A percentile compares a stretch with the other conserved stretches of the same genome.
phyloP scores from a whole-genome alignment of 1,140 invertebrate species.

The Pantala flavescens region DNA sequence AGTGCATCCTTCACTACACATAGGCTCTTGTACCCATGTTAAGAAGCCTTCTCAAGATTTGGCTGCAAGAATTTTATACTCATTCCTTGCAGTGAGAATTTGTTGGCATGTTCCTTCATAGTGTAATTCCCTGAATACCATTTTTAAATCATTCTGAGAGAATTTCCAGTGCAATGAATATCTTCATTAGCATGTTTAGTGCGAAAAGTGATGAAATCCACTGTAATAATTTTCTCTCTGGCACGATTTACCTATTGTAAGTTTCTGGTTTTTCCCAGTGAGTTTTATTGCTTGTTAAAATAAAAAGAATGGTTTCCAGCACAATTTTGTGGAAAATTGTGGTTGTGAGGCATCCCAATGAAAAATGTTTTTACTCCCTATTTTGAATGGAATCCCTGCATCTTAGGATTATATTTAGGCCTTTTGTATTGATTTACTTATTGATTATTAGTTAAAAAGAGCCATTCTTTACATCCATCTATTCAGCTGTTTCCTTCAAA shows the following conservation, averaged over 20 bases:
- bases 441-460: not conserved
- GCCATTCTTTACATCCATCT: too few species aligned
- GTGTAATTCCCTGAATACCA: not conserved
- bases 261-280: not conserved
- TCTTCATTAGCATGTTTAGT: not conserved
- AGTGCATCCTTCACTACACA: not conserved
- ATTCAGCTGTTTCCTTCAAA: too few species aligned
- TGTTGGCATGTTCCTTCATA: constrained; percentile 6
- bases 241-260: not conserved
- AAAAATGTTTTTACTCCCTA: not conserved
- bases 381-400: constrained; percentile 1
- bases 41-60: constrained; percentile 1
- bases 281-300: not conserved
- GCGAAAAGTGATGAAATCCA: not conserved
- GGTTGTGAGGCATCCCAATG: not conserved
- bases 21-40: not conserved
- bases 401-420: not conserved
- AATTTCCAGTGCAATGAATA: not conserved
- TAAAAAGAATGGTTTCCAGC: not conserved
- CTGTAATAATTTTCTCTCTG: not conserved
- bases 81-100: not conserved
- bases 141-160: not conserved
- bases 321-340: not conserved
- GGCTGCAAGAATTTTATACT: not conserved
- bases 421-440: not conserved